Base-by-base conservation (phyloP, 2,888 invertebrate species). In the Ochropacha duplaris region DNA sequence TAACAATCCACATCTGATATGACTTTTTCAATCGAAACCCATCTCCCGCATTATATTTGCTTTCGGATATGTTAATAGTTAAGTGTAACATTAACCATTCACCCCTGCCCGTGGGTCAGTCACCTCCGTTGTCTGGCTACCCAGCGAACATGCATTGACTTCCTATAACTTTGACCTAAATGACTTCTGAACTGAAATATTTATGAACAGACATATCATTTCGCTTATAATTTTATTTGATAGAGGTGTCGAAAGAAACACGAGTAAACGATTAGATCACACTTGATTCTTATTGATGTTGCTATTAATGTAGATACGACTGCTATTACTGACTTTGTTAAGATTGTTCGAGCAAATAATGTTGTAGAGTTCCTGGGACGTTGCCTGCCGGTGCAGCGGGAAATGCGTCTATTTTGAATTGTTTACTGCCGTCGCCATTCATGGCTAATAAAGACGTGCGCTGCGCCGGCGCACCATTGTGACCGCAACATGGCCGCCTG, bases 391-490 rank as follows among this genome's bases (percentile, higher is more conserved):
- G n/a, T 49, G 58, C 61, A 55, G 69, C 71, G 74, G 77, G 77
- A 76, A 78, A 73, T 69, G 65, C 71, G 77, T 84, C 87, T 86
- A 87, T 88, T 88, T 86, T 74, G 80, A 87, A 86, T 83, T 83
- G 82, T 86, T 87, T 86, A 86, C 79, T 76, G 75, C 75, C 76
- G 69, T 72, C 75, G 73, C 85, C 83, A 82, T 86, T 87, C 84
- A 81, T 82, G 82, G 81, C 74, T 82, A 82, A 84, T 85, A 85
- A 81, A 85, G 83, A 78, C 76, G 75, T 74, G 71, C 76, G 76
- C 74, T 69, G 72, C 44, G 19, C 44, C 44, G 44, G 44, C 44
- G 44, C 44, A 44, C 77, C 76, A 78, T 84, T 84, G 83, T 83
- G 74, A 66, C 78, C 77, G 68, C 76, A 72, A 62, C 70, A 76